phyloP scores from a whole-genome alignment of 1,140 invertebrate species.

The Apis mellifera region DNA sequence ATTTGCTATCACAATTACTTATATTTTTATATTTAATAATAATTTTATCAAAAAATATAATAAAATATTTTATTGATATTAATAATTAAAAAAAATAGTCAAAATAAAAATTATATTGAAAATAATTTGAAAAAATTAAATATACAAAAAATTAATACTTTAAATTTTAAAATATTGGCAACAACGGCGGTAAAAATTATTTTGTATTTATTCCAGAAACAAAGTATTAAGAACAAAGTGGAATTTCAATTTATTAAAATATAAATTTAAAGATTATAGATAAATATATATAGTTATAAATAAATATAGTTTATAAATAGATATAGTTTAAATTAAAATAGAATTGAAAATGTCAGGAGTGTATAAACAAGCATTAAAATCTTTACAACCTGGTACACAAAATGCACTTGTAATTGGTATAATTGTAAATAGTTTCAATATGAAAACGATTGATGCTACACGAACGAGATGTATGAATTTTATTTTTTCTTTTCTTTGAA shows the following conservation, averaged over 20 bases:
- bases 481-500: neutral
- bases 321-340: neutral
- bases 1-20: neutral
- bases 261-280: neutral
- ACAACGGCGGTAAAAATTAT: slow-evolving; percentile 9
- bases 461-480: slow-evolving; percentile 70
- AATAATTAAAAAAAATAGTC: neutral
- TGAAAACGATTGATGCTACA: slow-evolving; percentile 69
- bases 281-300: too few species aligned
- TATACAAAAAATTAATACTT: neutral
- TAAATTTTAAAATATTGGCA: slow-evolving; percentile 5
- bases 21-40: neutral
- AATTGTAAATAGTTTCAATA: slow-evolving; percentile 74
- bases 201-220: neutral
- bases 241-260: neutral
- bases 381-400: slow-evolving; percentile 69
- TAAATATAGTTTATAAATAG: too few species aligned
- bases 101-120: neutral
- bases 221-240: neutral
- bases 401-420: slow-evolving; percentile 78
- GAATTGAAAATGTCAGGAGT: slow-evolving; percentile 70
- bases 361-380: slow-evolving; percentile 69
- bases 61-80: neutral
- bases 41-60: neutral
- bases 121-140: neutral